A percentile compares a stretch with the other conserved stretches of the same genome.
phyloP scores from a whole-genome alignment of 2,113 vertebrate genomes.

The Brienomyrus longianalis region DNA sequence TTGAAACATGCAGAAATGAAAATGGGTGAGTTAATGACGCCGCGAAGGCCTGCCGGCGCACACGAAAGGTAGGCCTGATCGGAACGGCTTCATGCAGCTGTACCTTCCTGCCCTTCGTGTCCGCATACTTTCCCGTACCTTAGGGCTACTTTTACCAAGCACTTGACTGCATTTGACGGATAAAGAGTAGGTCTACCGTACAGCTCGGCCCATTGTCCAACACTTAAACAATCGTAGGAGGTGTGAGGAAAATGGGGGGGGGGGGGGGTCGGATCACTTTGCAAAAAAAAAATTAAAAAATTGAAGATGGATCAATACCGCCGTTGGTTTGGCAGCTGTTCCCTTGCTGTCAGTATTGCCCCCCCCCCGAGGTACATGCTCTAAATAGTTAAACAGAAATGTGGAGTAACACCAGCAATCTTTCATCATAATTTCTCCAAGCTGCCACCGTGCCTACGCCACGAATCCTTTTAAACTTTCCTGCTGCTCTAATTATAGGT shows the following conservation, averaged over 20 bases:
- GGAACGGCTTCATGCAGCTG: background rate
- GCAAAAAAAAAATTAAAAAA: constrained; percentile 36
- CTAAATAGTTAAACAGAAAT: background rate
- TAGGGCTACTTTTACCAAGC: background rate
- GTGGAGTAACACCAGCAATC: background rate
- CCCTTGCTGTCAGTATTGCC: constrained; percentile 49
- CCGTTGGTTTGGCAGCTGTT: constrained; percentile 60
- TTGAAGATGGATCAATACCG: constrained; percentile 55
- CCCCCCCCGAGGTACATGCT: constrained; percentile 14
- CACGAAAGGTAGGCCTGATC: background rate
- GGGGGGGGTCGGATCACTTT: constrained; percentile 46
- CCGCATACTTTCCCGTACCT: background rate
- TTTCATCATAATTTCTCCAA: background rate
- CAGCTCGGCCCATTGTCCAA: constrained; percentile 47
- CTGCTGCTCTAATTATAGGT: background rate
- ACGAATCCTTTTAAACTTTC: background rate
- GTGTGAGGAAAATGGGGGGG: constrained; percentile 3
- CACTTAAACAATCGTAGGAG: constrained; percentile 37
- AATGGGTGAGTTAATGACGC: background rate
- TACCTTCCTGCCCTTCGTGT: background rate
- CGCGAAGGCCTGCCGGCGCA: background rate
- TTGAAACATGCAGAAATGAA: background rate
- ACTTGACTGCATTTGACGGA: background rate
- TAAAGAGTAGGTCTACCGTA: background rate
- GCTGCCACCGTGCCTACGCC: background rate